Conservation (phyloP, 2,113 vertebrate species). For the Poicephalus gulielmi region DNA sequence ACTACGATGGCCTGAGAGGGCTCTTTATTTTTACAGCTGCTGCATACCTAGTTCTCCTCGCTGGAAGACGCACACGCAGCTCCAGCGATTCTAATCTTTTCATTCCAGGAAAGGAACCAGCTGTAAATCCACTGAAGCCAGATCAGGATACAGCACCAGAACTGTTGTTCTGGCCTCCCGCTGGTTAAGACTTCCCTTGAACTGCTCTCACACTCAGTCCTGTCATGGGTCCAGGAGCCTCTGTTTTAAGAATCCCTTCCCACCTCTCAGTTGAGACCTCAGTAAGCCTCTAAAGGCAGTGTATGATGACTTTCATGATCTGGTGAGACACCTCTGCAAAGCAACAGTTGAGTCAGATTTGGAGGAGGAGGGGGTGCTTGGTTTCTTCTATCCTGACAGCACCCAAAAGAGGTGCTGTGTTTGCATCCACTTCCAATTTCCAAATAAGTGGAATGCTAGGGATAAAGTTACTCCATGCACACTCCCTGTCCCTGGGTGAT, state of each 20-base stretch:
- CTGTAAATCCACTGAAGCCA: slow-evolving; percentile 63
- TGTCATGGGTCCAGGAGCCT: neutral
- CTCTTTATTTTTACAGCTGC: slow-evolving; percentile 68
- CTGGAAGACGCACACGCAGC: slow-evolving; percentile 63
- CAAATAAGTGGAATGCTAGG: neutral
- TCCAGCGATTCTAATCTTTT: slow-evolving; percentile 62
- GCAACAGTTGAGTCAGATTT: neutral
- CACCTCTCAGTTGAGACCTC: neutral
- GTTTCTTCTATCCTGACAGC: neutral
- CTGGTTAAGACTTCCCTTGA: slow-evolving; percentile 52
- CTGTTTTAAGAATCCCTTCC: neutral
- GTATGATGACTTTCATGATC: neutral
- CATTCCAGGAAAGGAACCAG: slow-evolving; percentile 70
- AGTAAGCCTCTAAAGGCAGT: neutral
- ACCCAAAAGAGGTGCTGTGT: neutral
- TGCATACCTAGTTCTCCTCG: slow-evolving; percentile 63
- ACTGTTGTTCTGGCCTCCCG: slow-evolving; percentile 43
- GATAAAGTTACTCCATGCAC: neutral
- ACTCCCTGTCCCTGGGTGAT: neutral
- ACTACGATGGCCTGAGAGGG: slow-evolving; percentile 32
- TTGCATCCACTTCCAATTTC: neutral
- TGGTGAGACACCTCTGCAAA: neutral
- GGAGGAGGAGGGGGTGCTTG: neutral
- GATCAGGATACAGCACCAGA: slow-evolving; percentile 46
- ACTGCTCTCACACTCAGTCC: neutral